Percentiles rank a stretch among this genome's conserved stretches.
Evolutionary conservation across 2,888 invertebrate genomes (phyloP).

Genomic region (Heliconius hortense): DNA sequence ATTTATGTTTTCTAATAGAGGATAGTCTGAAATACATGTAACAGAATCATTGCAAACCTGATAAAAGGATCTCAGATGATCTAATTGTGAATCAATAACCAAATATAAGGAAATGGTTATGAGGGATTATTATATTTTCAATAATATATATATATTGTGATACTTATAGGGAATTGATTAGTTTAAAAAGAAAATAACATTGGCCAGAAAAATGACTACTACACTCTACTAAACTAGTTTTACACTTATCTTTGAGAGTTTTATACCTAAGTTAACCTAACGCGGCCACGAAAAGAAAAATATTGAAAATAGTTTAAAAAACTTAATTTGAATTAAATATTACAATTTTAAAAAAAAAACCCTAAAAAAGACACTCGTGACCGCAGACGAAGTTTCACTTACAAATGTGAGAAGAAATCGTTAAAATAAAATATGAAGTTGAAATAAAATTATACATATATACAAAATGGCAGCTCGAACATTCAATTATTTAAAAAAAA

Average conservation of each 20-base stretch:
- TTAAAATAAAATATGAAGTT: background rate
- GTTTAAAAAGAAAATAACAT: background rate
- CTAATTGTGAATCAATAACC: background rate
- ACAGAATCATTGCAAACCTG: background rate
- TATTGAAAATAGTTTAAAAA: background rate
- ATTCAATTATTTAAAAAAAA: background rate
- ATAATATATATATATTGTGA: background rate
- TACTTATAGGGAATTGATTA: background rate
- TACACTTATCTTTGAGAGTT: conserved; percentile 27
- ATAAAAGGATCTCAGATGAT: background rate
- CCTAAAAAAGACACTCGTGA: background rate
- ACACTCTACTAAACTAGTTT: conserved; percentile 7
- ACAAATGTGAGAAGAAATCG: background rate
- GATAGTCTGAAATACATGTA: background rate
- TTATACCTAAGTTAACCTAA: conserved; percentile 12
- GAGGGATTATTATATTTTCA: background rate
- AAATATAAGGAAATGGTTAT: background rate
- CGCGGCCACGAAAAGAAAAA: background rate
- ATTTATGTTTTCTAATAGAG: conserved; percentile 1
- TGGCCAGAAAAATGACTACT: conserved; percentile 24
- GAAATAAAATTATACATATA: conserved; percentile 1
- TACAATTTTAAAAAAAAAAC: background rate
- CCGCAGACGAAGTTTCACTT: background rate
- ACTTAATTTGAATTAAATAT: conserved; percentile 3
- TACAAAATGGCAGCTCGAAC: conserved; percentile 1